Conservation (phyloP, 2,888 invertebrate genomes). For the Saturnia japonica region DNA sequence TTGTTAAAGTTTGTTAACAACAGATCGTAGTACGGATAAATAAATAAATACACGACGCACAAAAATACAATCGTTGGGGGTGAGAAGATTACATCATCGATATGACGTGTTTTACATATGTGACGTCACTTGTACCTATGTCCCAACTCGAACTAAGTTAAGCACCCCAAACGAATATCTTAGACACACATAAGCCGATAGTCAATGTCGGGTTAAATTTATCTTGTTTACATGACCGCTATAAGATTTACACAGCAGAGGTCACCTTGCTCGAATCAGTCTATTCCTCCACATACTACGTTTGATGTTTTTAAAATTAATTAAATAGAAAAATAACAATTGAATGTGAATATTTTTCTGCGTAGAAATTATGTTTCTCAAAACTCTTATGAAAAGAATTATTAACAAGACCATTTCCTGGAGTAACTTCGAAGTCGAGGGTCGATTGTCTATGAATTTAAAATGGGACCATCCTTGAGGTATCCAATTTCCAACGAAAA, state of each 20-base stretch:
- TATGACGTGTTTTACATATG: not conserved
- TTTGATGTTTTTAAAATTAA: not conserved
- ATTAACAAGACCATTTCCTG: no score
- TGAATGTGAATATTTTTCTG: not conserved
- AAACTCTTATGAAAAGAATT: not conserved
- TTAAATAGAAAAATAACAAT: not conserved
- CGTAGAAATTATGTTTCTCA: not conserved
- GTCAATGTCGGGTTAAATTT: conserved; percentile 11
- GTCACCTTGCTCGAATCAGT: not conserved
- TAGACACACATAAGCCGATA: conserved; percentile 7
- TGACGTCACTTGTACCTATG: not conserved
- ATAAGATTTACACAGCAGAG: not conserved
- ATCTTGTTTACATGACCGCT: conserved; percentile 7
- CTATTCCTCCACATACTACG: not conserved
- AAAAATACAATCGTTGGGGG: not conserved
- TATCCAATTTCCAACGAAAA: no score
- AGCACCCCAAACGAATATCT: conserved; percentile 7
- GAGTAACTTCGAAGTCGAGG: no score
- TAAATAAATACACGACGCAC: not conserved
- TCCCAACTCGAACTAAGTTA: conserved; percentile 5
- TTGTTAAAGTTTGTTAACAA: no score
- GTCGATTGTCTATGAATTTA: no score
- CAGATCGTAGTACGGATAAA: not conserved
- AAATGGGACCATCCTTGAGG: no score
- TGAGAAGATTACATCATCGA: not conserved